Evolutionary conservation across 1,140 invertebrate genomes (phyloP), one percentile per base, ranked within the genome.

Genomic region (Micrasema minimum): DNA sequence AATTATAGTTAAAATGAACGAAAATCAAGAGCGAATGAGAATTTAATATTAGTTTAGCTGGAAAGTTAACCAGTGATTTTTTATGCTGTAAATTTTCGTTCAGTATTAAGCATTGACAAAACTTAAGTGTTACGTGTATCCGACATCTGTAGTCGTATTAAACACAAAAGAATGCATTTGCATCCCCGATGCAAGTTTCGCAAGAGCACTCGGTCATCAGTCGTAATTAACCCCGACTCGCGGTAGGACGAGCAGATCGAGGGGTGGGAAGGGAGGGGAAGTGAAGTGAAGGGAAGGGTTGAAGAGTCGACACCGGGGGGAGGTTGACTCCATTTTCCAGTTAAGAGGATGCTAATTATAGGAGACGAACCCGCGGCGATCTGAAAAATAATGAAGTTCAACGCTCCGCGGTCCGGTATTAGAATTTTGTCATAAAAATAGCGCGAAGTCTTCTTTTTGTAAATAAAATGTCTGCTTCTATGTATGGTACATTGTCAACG

Each of bases 151-250:
- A 31, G 7, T n/a, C n/a, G n/a, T n/a, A n/a, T n/a, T n/a, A n/a
- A n/a, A n/a, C n/a, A n/a, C n/a, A 31, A 4, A 31, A 4, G 26
- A 7, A 31, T 59, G 55, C 35, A 59, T 59, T 59, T 38, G 18
- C 55, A 59, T 59, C 16, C 26, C 55, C 37, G 55, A 59, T 59
- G 55, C 55, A 59, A 59, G 55, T 59, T 59, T 18, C 37, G 14
- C 35, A 35, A 43, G 55, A 38, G 37, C 16, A 59, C 55, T 59
- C 16, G 35, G 11, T 35, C 55, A 59, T 59, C 55, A 23, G 55
- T 43, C 55, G 38, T 59, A 59, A 59, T 59, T 59, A 59, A 59
- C 55, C 37, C 55, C 55, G 18, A 20, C 37, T 18, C 55, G 3
- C 9, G n/a, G n/a, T 26, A 57, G n/a, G 4, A 12, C 12, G 2